Conservation (phyloP, 1,140 invertebrate species). For the Harlomillsia oculata region DNA sequence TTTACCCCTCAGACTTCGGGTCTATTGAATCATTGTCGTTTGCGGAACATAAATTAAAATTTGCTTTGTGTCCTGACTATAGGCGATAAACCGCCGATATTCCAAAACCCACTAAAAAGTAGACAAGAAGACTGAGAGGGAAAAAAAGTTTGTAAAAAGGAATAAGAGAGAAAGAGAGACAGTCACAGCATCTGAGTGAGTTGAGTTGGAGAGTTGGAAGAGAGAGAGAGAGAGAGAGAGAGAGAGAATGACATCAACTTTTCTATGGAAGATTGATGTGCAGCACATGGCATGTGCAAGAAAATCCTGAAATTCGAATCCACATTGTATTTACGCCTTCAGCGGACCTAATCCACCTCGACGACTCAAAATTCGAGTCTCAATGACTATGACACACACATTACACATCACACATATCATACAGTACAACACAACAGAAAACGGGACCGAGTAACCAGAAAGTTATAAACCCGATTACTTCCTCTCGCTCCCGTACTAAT, state of each 20-base stretch:
- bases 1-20: conserved; percentile 31
- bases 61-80: conserved; percentile 35
- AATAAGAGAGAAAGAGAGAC: conserved; percentile 19
- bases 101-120: no score
- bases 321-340: conserved; percentile 28
- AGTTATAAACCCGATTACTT: no score
- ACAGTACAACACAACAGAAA: no score
- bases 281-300: conserved; percentile 30
- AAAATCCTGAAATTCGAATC: conserved; percentile 33
- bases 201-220: no score
- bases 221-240: no score
- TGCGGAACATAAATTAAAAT: conserved; percentile 37
- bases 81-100: conserved; percentile 32
- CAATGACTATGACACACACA: conserved; percentile 10
- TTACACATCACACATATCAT: conserved; percentile 8
- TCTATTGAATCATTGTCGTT: conserved; percentile 37
- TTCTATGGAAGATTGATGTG: conserved; percentile 37
- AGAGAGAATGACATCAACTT: conserved; percentile 32
- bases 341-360: conserved; percentile 26
- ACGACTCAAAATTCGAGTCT: no score
- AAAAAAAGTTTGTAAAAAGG: conserved; percentile 22
- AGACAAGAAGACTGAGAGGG: conserved; percentile 25
- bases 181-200: conserved; percentile 26
- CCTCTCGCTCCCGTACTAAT: conserved; percentile 10
- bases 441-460: no score